Conservation (phyloP, 1,140 invertebrate genomes). For the Choristoneura fumiferana region DNA sequence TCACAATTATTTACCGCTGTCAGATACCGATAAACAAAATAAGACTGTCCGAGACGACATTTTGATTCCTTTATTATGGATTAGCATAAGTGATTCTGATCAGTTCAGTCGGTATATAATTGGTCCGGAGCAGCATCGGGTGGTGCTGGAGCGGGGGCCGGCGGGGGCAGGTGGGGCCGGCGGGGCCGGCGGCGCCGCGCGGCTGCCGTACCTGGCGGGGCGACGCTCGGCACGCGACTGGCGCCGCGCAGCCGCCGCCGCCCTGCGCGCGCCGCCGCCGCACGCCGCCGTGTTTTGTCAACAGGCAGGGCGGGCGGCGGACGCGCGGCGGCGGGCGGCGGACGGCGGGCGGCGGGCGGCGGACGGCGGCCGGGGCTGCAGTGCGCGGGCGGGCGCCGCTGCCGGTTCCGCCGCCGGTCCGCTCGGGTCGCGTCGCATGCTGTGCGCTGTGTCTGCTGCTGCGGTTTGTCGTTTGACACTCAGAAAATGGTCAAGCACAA, state of each 20-base stretch:
- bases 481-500: no score
- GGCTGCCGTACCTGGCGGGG: neutral
- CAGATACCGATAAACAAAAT: neutral
- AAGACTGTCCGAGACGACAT: neutral
- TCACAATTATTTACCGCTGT: no score
- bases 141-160: neutral
- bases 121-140: neutral
- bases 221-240: slow-evolving; percentile 1
- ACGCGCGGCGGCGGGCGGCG: neutral
- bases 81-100: neutral
- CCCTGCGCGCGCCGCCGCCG: slow-evolving; percentile 21
- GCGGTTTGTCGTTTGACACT: no score
- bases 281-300: slow-evolving; percentile 24
- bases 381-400: slow-evolving; percentile 42
- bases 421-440: no score
- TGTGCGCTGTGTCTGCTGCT: no score
- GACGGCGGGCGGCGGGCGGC: slow-evolving; percentile 37
- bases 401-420: no score
- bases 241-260: neutral
- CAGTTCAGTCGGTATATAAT: neutral
- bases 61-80: neutral
- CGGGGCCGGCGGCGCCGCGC: neutral
- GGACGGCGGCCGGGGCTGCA: slow-evolving; percentile 30
- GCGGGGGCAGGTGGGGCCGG: neutral
- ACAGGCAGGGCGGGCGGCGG: no score